Conservation (phyloP, 1,140 invertebrate genomes). For the Drosophila bocqueti region DNA sequence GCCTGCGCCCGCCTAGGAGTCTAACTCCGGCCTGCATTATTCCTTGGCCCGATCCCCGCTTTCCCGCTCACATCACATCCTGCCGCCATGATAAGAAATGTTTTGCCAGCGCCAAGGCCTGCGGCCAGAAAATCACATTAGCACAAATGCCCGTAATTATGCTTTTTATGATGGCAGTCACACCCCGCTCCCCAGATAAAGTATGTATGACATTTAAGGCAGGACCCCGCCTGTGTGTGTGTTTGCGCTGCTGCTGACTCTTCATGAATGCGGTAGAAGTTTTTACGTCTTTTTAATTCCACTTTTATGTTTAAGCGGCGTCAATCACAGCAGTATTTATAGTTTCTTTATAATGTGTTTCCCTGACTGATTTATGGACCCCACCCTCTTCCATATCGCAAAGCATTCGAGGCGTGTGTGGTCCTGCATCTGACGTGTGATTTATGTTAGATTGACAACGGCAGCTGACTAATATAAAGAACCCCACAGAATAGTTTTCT, state of each 20-base stretch:
- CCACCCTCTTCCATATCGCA: conserved; percentile 5
- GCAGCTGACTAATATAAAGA: conserved; percentile 2
- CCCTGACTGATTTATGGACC: conserved; percentile 39
- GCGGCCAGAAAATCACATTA: conserved; percentile 48
- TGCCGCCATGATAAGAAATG: conserved; percentile 51
- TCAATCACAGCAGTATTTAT: conserved; percentile 44
- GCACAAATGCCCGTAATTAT: conserved; percentile 57
- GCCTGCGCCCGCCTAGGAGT: conserved; percentile 24
- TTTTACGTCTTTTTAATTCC: conserved; percentile 45
- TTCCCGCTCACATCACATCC: conserved; percentile 33
- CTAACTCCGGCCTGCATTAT: conserved; percentile 41
- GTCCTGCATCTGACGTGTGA: conserved; percentile 24
- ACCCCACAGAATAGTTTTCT: neutral
- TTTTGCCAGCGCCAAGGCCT: conserved; percentile 37
- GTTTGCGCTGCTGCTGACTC: conserved; percentile 27
- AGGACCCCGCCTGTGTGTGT: conserved; percentile 18
- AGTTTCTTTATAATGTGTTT: conserved; percentile 43
- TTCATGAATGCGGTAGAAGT: conserved; percentile 28
- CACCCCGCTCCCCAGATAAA: conserved; percentile 12
- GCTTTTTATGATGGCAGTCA: conserved; percentile 52
- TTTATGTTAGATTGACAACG: conserved; percentile 38
- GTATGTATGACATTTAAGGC: conserved; percentile 20
- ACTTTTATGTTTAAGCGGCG: conserved; percentile 38
- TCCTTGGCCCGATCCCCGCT: conserved; percentile 10
- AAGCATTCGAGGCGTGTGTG: conserved; percentile 6